A percentile compares a stretch with the other conserved stretches of the same genome.
Evolutionary conservation across 1,140 invertebrate species (phyloP).

Genomic region (Fopius arisanus): DNA sequence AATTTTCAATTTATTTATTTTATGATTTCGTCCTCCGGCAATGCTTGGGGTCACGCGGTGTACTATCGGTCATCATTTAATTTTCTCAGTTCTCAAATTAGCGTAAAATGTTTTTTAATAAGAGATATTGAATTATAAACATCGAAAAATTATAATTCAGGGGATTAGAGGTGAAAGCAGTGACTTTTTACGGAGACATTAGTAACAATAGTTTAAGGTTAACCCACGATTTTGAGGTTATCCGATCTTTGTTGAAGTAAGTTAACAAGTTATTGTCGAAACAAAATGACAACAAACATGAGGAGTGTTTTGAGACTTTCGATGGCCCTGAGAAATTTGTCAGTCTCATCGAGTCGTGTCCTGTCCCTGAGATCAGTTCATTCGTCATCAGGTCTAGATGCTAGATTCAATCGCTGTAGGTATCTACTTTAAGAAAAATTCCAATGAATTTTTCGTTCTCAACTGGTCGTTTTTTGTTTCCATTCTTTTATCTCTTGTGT

Average conservation of each 20-base stretch:
- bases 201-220: background rate
- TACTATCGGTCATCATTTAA: background rate
- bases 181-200: too few species aligned
- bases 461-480: too few species aligned
- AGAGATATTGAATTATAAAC: too few species aligned
- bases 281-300: constrained; percentile 14
- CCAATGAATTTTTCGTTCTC: too few species aligned
- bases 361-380: constrained; percentile 3
- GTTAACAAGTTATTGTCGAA: constrained; percentile 1
- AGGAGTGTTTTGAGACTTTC: constrained; percentile 16
- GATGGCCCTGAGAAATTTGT: background rate
- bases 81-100: background rate
- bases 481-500: too few species aligned
- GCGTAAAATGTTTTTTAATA: background rate
- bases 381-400: background rate
- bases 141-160: too few species aligned
- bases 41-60: background rate
- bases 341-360: background rate
- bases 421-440: background rate
- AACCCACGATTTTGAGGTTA: constrained; percentile 10
- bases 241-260: background rate
- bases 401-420: background rate
- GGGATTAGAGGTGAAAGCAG: too few species aligned
- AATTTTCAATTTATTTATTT: background rate
- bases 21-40: background rate